Base-by-base conservation (phyloP, 2,888 invertebrate species). In the Metalampra italica region DNA sequence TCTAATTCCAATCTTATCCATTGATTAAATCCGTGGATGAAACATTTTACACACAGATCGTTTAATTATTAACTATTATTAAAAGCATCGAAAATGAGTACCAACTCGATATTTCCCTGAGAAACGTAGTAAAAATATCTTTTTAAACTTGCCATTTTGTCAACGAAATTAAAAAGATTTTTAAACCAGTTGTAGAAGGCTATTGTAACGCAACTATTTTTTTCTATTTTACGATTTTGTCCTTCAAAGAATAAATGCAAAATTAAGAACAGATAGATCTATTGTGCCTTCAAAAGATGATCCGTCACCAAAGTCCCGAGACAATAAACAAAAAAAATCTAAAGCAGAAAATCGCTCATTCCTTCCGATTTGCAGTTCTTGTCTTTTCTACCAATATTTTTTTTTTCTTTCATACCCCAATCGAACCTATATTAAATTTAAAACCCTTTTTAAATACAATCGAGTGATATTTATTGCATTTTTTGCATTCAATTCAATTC, bases 381-480 rank as follows among this genome's bases (percentile, higher is more conserved):
- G 74, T 78, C 72, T 69, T 64, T 60, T 53, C 50, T 47, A 59
- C 58, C 62, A 67, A 36, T n/a, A 11, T 11, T 66, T 15, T 30
- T 14, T 37, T 38, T 34, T 41, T 42, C 45, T 39, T 46, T 36
- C 51, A 60, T 53, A 68, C 82, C 85, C 84, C 81, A 82, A 83
- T 83, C 71, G 78, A 68, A 72, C 68, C 71, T 65, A 81, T 81
- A 86, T 85, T 86, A 83, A 81, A 86, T 82, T 83, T 75, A 82
- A 82, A 87, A 82, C 82, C 88, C 88, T 76, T 85, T 72, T 80
- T 86, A 86, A 88, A 78, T 78, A 80, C 84, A 85, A 87, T 86
- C 64, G 81, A 80, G 84, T 80, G 78, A 87, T 89, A 88, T 89
- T 88, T 89, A 89, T 89, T 87, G 84, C 75, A 66, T 75, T 85